These are phyloP conservation scores for Microcebus jonahi DNA, from an alignment of 2,113 vertebrate species.

Conservation along the genomic window DNA sequence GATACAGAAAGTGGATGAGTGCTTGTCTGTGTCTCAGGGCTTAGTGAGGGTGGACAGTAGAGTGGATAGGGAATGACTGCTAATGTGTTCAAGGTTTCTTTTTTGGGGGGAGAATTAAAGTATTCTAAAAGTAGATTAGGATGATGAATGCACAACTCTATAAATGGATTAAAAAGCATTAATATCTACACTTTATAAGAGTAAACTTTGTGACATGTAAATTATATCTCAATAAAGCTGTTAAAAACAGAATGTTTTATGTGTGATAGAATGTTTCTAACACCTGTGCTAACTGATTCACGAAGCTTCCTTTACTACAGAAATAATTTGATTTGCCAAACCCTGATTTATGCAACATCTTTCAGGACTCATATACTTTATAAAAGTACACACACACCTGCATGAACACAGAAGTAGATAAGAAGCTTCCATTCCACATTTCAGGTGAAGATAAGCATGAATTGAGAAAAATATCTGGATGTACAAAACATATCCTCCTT, in stretches of 20 bases:
- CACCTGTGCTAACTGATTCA: background rate
- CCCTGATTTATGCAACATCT: background rate
- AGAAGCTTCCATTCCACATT: background rate
- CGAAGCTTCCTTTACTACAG: background rate
- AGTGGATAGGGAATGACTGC: background rate
- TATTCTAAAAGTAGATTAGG: background rate
- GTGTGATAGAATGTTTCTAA: background rate
- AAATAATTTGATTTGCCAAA: background rate
- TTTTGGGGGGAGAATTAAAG: background rate
- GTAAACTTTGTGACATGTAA: background rate
- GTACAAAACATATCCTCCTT: background rate
- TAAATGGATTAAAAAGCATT: background rate
- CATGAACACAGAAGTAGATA: background rate
- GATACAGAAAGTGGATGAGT: background rate
- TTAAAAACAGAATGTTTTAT: background rate
- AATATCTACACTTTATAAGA: background rate
- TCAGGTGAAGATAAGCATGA: background rate
- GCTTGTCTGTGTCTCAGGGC: fast-evolving
- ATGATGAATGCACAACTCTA: background rate
- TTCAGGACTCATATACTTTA: background rate
- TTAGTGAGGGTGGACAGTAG: too few species aligned
- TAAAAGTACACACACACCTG: background rate
- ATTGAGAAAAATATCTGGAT: background rate
- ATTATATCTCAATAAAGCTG: background rate
- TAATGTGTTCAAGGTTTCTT: background rate